A percentile compares a stretch with the other conserved stretches of the same genome.
These are phyloP conservation scores for Eupithecia exiguata DNA, from an alignment of 2,888 invertebrate genomes.

Conservation along the genomic window DNA sequence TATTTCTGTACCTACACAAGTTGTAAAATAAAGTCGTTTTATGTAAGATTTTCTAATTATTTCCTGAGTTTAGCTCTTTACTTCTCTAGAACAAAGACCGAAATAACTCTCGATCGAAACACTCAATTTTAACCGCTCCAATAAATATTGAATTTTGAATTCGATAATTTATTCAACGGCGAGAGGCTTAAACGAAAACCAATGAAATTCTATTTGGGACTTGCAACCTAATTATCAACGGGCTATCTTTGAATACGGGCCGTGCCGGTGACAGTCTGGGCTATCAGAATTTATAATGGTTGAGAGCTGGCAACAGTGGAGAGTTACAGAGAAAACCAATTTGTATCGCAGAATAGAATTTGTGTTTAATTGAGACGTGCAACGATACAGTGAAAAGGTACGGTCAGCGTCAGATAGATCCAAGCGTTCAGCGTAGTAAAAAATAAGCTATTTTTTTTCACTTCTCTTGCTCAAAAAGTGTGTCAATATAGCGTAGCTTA, in stretches of 20 bases:
- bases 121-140: not conserved
- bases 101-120: not conserved
- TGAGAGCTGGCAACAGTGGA: not conserved
- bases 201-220: conserved; percentile 21
- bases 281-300: not conserved
- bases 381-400: not conserved
- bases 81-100: not conserved
- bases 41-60: not conserved
- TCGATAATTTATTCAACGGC: conserved; percentile 2
- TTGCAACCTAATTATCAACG: conserved; percentile 28
- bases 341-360: not conserved
- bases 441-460: too few species aligned
- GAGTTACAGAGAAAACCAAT: not conserved
- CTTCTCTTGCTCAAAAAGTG: too few species aligned
- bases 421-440: not conserved
- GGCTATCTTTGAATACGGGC: conserved; percentile 16
- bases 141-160: conserved; percentile 3
- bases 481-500: too few species aligned
- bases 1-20: not conserved
- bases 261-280: not conserved
- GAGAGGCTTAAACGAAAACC: conserved; percentile 15
- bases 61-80: not conserved
- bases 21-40: not conserved
- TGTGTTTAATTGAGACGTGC: not conserved
- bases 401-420: not conserved